Evolutionary conservation across 2,888 invertebrate genomes (phyloP).

Genomic region (Standfussiana lucernea): DNA sequence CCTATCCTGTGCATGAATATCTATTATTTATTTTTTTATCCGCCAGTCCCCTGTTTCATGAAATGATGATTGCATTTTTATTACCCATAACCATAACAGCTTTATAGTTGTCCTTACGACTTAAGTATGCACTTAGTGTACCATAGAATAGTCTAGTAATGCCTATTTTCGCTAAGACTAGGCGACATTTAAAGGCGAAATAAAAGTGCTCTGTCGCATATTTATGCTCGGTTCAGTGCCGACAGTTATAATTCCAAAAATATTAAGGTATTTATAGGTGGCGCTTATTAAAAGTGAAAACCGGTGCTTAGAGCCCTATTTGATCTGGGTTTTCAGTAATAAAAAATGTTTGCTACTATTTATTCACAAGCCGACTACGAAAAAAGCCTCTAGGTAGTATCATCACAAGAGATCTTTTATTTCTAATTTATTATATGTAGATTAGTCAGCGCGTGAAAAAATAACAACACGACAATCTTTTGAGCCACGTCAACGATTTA

Average conservation of each 20-base stretch:
- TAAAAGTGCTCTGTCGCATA: not conserved
- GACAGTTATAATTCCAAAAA: not conserved
- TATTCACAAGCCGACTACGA: not conserved
- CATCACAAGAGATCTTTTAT: not conserved
- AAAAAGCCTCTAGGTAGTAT: not conserved
- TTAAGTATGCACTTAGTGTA: not conserved
- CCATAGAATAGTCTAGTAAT: not conserved
- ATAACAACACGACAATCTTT: not conserved
- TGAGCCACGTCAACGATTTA: not conserved
- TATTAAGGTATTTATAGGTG: not conserved
- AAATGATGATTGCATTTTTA: not conserved
- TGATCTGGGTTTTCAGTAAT: not conserved
- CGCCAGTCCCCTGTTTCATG: not conserved
- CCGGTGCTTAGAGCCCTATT: not conserved
- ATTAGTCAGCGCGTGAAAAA: no score
- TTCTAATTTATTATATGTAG: no score
- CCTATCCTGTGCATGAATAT: no score
- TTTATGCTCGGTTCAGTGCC: not conserved
- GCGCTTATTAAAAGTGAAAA: not conserved
- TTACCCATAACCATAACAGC: slow-evolving; percentile 2
- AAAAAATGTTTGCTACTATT: not conserved
- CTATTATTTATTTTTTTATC: not conserved
- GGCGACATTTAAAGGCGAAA: not conserved
- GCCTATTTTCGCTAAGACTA: not conserved
- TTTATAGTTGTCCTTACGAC: not conserved